A percentile compares a stretch with the other conserved stretches of the same genome.
phyloP scores from a whole-genome alignment of 2,113 vertebrate species.

The Coptodon bakossiorum region DNA sequence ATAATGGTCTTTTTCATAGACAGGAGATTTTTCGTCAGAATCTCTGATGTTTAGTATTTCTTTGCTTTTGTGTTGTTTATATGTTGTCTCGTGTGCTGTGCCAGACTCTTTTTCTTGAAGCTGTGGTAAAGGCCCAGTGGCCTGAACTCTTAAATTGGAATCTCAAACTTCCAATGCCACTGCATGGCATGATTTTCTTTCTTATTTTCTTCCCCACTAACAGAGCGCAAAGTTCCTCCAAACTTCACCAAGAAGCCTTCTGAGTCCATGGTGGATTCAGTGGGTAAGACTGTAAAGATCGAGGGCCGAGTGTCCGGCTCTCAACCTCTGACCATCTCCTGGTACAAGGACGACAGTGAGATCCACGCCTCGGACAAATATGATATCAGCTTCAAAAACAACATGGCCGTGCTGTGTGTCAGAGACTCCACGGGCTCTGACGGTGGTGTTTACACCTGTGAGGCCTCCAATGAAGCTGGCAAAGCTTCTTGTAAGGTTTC shows the following conservation, averaged over 20 bases:
- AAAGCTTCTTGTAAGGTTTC: conserved; percentile 78
- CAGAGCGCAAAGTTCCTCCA: conserved; percentile 87
- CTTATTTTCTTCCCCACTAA: background rate
- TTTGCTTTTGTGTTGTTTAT: background rate
- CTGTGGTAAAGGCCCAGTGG: background rate
- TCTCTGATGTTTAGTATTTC: background rate
- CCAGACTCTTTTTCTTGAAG: background rate
- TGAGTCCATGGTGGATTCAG: conserved; percentile 81
- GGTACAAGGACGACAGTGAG: conserved; percentile 85
- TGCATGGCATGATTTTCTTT: background rate
- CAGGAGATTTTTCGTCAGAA: background rate
- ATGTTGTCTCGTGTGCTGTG: background rate
- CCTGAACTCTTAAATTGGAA: background rate
- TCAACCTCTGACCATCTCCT: conserved; percentile 81
- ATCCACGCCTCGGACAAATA: conserved; percentile 74
- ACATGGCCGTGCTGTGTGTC: conserved; percentile 73
- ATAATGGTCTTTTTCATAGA: background rate
- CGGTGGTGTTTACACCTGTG: conserved; percentile 82
- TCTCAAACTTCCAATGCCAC: background rate
- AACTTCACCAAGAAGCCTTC: conserved; percentile 87
- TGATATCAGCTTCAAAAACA: conserved; percentile 84
- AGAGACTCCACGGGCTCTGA: conserved; percentile 68
- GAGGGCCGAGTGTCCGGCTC: conserved; percentile 86
- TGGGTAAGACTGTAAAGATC: conserved; percentile 82
- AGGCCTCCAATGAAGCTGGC: conserved; percentile 86